Base-by-base conservation (phyloP, 2,113 vertebrate genomes). In the Rhadina sibilatrix region DNA sequence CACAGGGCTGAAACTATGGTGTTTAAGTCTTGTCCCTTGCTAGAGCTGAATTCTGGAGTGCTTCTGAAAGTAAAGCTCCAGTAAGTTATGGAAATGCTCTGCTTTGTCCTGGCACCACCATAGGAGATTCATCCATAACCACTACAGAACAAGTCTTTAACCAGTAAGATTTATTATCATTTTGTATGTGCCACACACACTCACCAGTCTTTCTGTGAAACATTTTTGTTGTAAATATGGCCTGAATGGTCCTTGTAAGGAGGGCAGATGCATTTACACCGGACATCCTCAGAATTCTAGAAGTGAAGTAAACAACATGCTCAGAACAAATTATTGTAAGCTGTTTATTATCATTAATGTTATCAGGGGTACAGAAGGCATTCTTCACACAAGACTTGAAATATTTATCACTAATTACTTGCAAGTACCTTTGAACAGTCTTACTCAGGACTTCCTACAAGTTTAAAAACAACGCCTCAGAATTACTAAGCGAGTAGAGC, bases 201-300 rank as follows among this genome's bases (percentile, higher is more conserved):
- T 97, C 97, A 99, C 99, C 99, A 99, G 96, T 99, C 99, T 96
- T 99, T 99, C 89, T 99, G 99, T 31, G 99, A 99, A 70, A 99
- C 98, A 61, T 99, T 99, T 97, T 99, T 98, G 91, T 99, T 99
- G 98, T 99, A 99, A 97, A 99, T 99, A 38, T 98, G 97, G 10
- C 99, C 99, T 4, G 98, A 96, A 23, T 98, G 96, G 1, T 99
- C 99, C 98, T 98, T 99, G 98, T 99, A 99, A 8, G 99, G 99
- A 23, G 99, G 99, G 87, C 99, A 99, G 97, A 99, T 99, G 94
- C 99, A 99, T 96, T 99, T 99, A 97, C 99, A 99, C 52, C 99
- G 98, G 59, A 99, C 98, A 97, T 99, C 99, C 81, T 99, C 98
- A 9, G 98, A 99, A 94, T 99, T 99, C 99, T 99, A 15, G 12